Base-by-base conservation (phyloP, 1,140 invertebrate species). In the Bombyx mandarina region DNA sequence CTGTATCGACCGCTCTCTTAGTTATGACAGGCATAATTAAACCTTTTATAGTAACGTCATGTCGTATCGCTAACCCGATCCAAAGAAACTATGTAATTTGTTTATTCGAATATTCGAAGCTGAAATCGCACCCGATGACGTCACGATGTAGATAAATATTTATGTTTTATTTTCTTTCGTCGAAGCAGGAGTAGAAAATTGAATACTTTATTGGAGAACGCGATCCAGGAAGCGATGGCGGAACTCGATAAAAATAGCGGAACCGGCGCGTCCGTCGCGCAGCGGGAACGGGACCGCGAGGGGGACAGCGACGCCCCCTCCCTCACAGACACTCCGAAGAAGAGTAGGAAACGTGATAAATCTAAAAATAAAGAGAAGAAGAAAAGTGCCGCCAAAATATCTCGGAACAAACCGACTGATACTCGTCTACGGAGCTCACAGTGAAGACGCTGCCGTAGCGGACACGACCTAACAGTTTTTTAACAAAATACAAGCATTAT, bases 191-290 rank as follows among this genome's bases (percentile, higher is more conserved):
- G 94, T 91, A 92, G 95, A 90, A 96, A 96, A 93, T 89, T 97
- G 89, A 96, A 95, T 88, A 92, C 92, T 68, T 92, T 94, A 77
- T 86, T 97, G 69, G 95, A 97, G 86, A 94, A 94, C 75, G 95
- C 95, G 50, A 97, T 97, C 76, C 95, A 97, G 89, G 94, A 97
- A 88, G 95, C 94, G 53, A 96, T 97, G 95, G 90, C 92, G 58
- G 94, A 96, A 77, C 84, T 96, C 66, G 93, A 95, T 78, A 90
- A 91, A 70, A 90, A 86, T 56, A 74, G 75, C 45, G 77, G 77
- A 52, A 53, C 45, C 1, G 58, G 46, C 7, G 56, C 56, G 45
- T 54, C 43, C 7, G 56, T 45, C 7, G 57, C 54, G 43, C 56
- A 43, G 6, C 54, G 43, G 26, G 49, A 57, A 35, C 35, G 52